Evolutionary conservation across 2,888 invertebrate species (phyloP).

Genomic region (Callyntrura sp.): DNA sequence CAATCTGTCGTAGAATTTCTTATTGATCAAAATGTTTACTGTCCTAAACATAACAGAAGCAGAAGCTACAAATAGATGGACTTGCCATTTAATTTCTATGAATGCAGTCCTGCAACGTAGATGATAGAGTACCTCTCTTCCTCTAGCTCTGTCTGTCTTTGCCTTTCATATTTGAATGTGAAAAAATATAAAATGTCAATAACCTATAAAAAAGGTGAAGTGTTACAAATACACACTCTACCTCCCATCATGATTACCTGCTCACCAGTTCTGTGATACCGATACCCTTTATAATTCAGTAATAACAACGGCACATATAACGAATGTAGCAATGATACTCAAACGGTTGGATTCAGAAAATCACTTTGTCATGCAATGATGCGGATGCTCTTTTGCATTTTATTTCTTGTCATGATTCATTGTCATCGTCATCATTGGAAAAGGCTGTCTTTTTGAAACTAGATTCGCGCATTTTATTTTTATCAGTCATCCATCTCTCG

Average conservation of each 20-base stretch:
- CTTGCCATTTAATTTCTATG: neutral
- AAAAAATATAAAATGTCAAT: conserved; percentile 61
- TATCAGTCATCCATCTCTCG: too few species aligned
- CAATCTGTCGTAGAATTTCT: neutral
- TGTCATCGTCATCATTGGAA: too few species aligned
- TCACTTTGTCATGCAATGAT: too few species aligned
- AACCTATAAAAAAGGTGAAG: conserved; percentile 18
- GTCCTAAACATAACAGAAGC: neutral
- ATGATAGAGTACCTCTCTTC: neutral
- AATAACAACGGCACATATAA: neutral
- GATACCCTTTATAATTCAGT: neutral
- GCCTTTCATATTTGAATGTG: neutral
- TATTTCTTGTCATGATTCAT: too few species aligned
- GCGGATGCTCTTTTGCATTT: too few species aligned
- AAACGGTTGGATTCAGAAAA: too few species aligned
- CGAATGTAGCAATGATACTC: too few species aligned
- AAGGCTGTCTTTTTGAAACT: too few species aligned
- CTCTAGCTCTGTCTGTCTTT: neutral
- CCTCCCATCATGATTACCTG: neutral
- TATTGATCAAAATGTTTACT: neutral
- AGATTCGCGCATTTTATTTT: too few species aligned
- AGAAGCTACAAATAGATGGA: neutral
- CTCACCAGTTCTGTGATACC: neutral
- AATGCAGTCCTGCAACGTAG: neutral
- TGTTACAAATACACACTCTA: neutral